These are phyloP conservation scores for Chloroclysta siterata DNA, from an alignment of 2,888 invertebrate species.

Conservation along the genomic window DNA sequence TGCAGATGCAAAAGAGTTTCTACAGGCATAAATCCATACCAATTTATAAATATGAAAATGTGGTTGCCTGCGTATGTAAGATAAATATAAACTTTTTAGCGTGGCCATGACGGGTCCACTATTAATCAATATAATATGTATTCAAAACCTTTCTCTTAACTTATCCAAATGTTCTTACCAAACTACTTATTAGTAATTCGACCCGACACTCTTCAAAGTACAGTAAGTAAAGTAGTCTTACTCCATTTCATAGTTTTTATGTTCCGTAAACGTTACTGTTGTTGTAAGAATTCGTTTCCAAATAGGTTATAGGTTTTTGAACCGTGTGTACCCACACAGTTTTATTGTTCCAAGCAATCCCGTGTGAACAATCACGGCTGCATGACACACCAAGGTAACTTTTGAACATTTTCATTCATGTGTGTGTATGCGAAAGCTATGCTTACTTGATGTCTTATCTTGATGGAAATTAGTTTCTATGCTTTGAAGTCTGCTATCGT, in stretches of 20 bases:
- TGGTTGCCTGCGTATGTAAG: no score
- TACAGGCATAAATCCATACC: no score
- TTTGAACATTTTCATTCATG: constrained; percentile 36
- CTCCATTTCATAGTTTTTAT: constrained; percentile 5
- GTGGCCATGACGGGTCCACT: no score
- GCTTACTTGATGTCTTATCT: constrained; percentile 23
- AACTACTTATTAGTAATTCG: not conserved
- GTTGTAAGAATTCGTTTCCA: constrained; percentile 30
- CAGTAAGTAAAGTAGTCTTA: no score
- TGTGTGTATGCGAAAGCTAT: constrained; percentile 36
- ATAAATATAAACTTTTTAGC: no score
- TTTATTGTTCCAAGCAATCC: constrained; percentile 70
- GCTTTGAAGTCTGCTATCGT: constrained; percentile 3
- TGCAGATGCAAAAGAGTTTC: no score
- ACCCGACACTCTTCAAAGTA: not conserved
- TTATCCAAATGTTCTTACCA: no score
- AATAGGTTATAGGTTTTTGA: constrained; percentile 58
- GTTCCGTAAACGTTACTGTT: constrained; percentile 11
- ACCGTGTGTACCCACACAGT: constrained; percentile 52
- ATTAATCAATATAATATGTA: no score
- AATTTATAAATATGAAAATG: no score
- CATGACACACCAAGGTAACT: constrained; percentile 51
- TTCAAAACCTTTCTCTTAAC: no score
- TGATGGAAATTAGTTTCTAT: constrained; percentile 22
- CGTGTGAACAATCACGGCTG: constrained; percentile 75